phyloP scores from a whole-genome alignment of 2,113 vertebrate species.

The Recurvirostra avosetta region DNA sequence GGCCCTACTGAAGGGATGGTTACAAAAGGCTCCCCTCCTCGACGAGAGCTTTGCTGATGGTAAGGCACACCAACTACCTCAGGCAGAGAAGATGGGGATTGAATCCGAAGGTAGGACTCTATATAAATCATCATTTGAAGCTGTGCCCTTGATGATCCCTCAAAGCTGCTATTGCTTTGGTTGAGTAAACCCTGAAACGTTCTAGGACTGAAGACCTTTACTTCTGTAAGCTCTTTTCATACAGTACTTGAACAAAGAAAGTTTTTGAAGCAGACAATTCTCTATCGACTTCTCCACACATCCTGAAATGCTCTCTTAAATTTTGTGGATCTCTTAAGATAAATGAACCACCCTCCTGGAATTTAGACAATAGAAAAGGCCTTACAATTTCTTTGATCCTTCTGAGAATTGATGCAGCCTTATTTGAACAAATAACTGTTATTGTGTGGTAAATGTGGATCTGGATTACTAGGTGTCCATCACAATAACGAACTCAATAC shows the following conservation, averaged over 20 bases:
- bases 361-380: background rate
- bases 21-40: background rate
- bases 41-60: background rate
- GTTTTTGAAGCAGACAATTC: conserved; percentile 17
- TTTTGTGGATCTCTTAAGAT: background rate
- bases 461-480: background rate
- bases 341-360: background rate
- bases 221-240: background rate
- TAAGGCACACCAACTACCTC: background rate
- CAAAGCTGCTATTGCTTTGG: background rate
- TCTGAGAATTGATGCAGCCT: background rate
- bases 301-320: background rate
- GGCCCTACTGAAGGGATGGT: background rate
- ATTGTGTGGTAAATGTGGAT: background rate
- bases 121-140: background rate
- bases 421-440: background rate
- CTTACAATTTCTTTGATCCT: background rate
- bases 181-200: conserved; percentile 13
- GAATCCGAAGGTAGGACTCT: background rate
- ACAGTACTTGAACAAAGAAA: background rate
- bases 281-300: background rate
- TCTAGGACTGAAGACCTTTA: background rate
- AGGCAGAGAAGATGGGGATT: background rate
- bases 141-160: background rate
- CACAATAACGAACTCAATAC: background rate